Conservation (phyloP, 2,797 vertebrate species). For the Myotis vivesi region DNA sequence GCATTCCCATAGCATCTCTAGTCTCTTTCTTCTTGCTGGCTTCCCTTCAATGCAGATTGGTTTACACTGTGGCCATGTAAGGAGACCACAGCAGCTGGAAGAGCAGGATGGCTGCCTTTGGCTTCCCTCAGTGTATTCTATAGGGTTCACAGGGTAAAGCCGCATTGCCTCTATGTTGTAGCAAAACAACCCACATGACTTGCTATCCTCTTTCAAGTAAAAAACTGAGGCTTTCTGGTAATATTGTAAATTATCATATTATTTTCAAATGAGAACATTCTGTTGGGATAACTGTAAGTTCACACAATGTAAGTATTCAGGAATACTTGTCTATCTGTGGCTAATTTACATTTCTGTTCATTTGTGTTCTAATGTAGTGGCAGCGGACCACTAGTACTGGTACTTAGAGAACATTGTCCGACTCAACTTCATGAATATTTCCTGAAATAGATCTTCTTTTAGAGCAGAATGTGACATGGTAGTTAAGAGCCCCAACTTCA, state of each 20-base stretch:
- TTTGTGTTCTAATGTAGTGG: not conserved
- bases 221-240: not conserved
- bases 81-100: not conserved
- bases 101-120: too few relatives aligned
- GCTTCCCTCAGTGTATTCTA: not conserved
- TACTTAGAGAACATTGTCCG: not conserved
- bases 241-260: not conserved
- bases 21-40: not conserved
- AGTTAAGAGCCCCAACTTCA: not conserved
- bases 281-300: not conserved
- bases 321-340: not conserved
- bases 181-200: not conserved
- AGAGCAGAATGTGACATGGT: not conserved
- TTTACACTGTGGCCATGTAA: not conserved
- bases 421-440: not conserved
- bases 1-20: not conserved
- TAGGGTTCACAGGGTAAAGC: not conserved
- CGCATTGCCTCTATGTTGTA: not conserved
- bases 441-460: not conserved
- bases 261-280: not conserved
- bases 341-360: not conserved
- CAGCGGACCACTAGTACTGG: not conserved
- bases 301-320: not conserved
- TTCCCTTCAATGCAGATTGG: not conserved
- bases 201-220: not conserved